Conservation (phyloP, 2,888 invertebrate species). For the Drosophila parthenogenetica region DNA sequence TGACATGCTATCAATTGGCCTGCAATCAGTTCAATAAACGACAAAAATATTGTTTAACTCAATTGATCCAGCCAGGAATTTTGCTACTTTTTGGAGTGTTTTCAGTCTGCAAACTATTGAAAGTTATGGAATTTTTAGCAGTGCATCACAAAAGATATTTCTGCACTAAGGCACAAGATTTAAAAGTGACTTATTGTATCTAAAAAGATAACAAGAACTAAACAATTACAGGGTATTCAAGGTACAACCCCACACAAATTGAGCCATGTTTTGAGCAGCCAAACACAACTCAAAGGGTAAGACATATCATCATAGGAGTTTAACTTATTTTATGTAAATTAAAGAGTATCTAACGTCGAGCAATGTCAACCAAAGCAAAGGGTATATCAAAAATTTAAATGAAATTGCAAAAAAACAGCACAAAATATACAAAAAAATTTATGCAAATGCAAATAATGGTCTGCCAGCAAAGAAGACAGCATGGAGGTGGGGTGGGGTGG, state of each 20-base stretch:
- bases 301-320: too few relatives aligned
- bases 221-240: too few relatives aligned
- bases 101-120: neutral
- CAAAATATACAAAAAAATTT: constrained; percentile 17
- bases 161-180: too few relatives aligned
- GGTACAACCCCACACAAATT: too few relatives aligned
- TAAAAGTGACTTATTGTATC: too few relatives aligned
- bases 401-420: constrained; percentile 37
- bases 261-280: too few relatives aligned
- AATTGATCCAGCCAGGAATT: constrained; percentile 32
- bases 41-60: constrained; percentile 38
- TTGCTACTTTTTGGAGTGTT: constrained; percentile 8
- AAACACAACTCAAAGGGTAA: too few relatives aligned
- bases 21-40: constrained; percentile 38
- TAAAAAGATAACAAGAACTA: too few relatives aligned
- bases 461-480: constrained; percentile 12
- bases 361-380: neutral
- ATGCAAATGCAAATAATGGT: constrained; percentile 57
- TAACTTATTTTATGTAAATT: neutral
- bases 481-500: neutral
- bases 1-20: constrained; percentile 27
- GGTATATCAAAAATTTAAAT: constrained; percentile 36
- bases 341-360: neutral
- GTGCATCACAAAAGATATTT: too few relatives aligned
- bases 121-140: too few relatives aligned